Evolutionary conservation across 1,140 invertebrate species (phyloP).

Genomic region (Penaeus indicus): DNA sequence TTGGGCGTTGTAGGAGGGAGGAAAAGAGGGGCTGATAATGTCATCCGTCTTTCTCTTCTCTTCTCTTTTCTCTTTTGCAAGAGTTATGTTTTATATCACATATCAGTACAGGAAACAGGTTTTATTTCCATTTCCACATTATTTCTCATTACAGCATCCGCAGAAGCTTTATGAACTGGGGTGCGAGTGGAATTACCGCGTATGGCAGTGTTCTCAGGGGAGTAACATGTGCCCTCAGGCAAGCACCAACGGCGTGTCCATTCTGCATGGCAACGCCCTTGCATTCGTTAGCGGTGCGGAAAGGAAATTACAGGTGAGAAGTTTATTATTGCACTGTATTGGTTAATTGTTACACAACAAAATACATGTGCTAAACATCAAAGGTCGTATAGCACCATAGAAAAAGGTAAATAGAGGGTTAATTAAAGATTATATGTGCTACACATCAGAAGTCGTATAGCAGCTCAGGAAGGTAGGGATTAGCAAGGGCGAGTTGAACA

Average conservation of each 20-base stretch:
- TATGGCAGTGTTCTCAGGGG: conserved; percentile 53
- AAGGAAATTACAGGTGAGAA: conserved; percentile 57
- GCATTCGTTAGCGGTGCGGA: conserved; percentile 51
- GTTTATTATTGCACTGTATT: background rate
- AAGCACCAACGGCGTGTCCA: conserved; percentile 20
- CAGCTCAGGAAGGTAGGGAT: too few species aligned
- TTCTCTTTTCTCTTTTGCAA: too few species aligned
- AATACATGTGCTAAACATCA: background rate
- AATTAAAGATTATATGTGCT: too few species aligned
- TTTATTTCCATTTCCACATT: too few species aligned
- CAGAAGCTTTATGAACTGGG: conserved; percentile 54
- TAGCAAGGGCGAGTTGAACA: too few species aligned
- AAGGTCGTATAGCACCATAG: background rate
- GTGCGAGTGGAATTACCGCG: conserved; percentile 62
- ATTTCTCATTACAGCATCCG: conserved; percentile 39
- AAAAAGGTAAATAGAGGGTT: background rate
- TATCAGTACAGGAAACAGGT: too few species aligned
- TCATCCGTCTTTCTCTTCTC: background rate
- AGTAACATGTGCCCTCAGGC: conserved; percentile 54
- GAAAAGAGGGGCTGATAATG: background rate
- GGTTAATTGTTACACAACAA: background rate
- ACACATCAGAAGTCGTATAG: too few species aligned
- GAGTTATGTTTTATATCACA: too few species aligned
- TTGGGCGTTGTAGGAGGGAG: background rate
- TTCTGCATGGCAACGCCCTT: conserved; percentile 64